Evolutionary conservation across 2,113 vertebrate genomes (phyloP).

Genomic region (Aphyosemion australe): DNA sequence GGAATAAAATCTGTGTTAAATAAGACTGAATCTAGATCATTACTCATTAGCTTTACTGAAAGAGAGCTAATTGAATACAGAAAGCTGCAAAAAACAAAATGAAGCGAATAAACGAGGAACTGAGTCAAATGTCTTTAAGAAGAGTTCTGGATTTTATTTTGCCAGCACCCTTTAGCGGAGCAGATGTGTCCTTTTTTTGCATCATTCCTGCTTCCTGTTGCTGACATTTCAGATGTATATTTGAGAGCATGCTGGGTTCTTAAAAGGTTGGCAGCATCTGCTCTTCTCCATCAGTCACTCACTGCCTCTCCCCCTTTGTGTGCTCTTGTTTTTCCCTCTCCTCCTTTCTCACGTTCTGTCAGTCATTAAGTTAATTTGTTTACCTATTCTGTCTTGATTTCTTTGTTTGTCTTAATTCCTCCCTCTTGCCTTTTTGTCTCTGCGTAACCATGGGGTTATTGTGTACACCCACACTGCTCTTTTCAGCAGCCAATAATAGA

Average conservation of each 20-base stretch:
- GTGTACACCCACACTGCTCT: slow-evolving; percentile 51
- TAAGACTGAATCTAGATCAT: slow-evolving; percentile 8
- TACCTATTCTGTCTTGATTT: slow-evolving; percentile 23
- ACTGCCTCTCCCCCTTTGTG: slow-evolving; percentile 1
- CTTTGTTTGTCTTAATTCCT: background rate
- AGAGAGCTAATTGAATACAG: slow-evolving; percentile 12
- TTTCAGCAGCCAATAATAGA: slow-evolving; percentile 22
- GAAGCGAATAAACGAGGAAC: slow-evolving; percentile 5
- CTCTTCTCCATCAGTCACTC: slow-evolving; percentile 2
- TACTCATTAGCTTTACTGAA: slow-evolving; percentile 7
- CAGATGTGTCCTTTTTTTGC: slow-evolving; percentile 42
- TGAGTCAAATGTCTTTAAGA: slow-evolving; percentile 7
- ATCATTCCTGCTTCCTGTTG: slow-evolving; percentile 33
- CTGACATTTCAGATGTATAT: slow-evolving; percentile 67
- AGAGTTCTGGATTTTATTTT: slow-evolving; percentile 20
- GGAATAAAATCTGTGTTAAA: slow-evolving; percentile 12
- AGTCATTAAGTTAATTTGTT: slow-evolving; percentile 33
- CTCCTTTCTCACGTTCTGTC: slow-evolving; percentile 21
- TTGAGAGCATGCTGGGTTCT: slow-evolving; percentile 57
- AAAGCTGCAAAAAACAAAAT: slow-evolving; percentile 1
- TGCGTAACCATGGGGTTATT: slow-evolving; percentile 41
- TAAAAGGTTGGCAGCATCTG: slow-evolving; percentile 47
- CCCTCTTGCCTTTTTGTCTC: background rate
- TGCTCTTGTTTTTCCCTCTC: slow-evolving; percentile 5
- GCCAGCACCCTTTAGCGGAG: background rate